Percentiles rank a stretch among this genome's conserved stretches.
These are phyloP conservation scores for Gonatopus flavifemur DNA, from an alignment of 1,140 invertebrate genomes.

Conservation along the genomic window DNA sequence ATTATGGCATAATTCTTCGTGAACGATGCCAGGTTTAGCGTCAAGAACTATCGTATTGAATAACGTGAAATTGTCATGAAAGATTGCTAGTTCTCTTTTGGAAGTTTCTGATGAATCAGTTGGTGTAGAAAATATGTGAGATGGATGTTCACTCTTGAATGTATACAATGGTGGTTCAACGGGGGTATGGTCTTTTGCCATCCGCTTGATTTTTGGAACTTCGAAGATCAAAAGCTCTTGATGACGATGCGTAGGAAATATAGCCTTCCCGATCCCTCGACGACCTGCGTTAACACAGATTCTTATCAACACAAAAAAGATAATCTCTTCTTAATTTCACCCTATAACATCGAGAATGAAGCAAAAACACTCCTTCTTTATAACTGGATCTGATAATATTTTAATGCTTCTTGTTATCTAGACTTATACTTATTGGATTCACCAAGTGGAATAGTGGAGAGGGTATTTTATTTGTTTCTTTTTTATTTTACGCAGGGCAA, in stretches of 20 bases:
- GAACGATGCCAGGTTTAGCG: too few relatives aligned
- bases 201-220: conserved; percentile 39
- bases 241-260: conserved; percentile 12
- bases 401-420: too few relatives aligned
- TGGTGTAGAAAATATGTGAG: conserved; percentile 1
- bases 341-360: too few relatives aligned
- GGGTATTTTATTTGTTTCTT: too few relatives aligned
- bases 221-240: conserved; percentile 41
- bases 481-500: too few relatives aligned
- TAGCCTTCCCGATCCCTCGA: conserved; percentile 22
- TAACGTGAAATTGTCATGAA: background rate
- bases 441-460: too few relatives aligned
- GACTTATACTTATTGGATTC: too few relatives aligned
- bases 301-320: too few relatives aligned
- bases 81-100: background rate
- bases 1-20: conserved; percentile 45
- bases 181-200: conserved; percentile 9
- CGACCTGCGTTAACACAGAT: conserved; percentile 21
- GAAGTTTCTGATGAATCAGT: background rate
- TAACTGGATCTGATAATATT: too few relatives aligned
- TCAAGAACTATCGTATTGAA: background rate
- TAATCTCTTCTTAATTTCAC: too few relatives aligned
- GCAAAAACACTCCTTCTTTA: too few relatives aligned
- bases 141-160: background rate
- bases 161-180: background rate